These are phyloP conservation scores for Buphagus erythrorhynchus DNA, from an alignment of 2,797 vertebrate species.

Conservation along the genomic window DNA sequence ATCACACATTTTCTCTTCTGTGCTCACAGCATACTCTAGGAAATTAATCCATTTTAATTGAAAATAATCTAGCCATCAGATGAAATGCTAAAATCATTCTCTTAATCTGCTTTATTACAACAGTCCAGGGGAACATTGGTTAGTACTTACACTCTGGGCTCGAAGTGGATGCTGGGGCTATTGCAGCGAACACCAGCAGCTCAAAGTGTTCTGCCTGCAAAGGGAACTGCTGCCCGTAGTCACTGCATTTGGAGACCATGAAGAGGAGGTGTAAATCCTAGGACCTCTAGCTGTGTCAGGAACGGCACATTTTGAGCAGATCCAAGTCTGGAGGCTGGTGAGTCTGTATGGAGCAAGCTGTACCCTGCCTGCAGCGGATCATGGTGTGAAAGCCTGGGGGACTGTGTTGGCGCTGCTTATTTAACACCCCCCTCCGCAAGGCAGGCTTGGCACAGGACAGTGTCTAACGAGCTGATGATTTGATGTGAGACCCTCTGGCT, in stretches of 20 bases:
- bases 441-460: background rate
- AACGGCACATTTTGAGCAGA: slow-evolving; percentile 13
- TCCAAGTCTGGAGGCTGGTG: background rate
- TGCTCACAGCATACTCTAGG: background rate
- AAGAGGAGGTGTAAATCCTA: slow-evolving; percentile 16
- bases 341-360: background rate
- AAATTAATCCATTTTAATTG: slow-evolving; percentile 18
- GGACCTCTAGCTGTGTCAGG: background rate
- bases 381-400: background rate
- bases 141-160: background rate
- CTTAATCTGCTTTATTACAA: background rate
- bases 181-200: background rate
- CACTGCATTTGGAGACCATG: background rate
- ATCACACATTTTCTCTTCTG: background rate
- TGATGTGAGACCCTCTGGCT: background rate
- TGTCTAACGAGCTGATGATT: slow-evolving; percentile 21
- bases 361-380: background rate
- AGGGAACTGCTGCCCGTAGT: background rate
- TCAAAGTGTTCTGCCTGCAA: background rate
- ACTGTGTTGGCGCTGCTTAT: background rate
- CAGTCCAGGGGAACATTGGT: background rate
- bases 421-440: background rate
- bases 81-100: background rate
- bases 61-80: background rate
- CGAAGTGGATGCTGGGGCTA: background rate